A percentile compares a stretch with the other conserved stretches of the same genome.
Conservation (phyloP, 2,888 invertebrate genomes). For the Anticlea derivata region DNA sequence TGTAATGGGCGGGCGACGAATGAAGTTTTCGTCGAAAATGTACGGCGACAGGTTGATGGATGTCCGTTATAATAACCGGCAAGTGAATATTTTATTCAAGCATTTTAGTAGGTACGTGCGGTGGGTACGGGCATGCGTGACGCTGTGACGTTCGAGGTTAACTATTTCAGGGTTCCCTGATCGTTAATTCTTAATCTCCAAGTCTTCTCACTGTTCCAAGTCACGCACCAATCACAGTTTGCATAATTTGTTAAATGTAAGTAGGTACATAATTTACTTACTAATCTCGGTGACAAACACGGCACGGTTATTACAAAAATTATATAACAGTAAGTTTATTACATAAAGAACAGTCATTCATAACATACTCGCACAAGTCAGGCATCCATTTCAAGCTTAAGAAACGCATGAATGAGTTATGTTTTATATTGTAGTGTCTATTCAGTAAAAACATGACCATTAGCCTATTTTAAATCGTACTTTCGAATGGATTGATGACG, state of each 20-base stretch:
- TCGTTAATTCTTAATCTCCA: constrained; percentile 68
- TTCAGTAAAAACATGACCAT: constrained; percentile 65
- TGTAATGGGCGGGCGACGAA: constrained; percentile 56
- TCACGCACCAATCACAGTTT: constrained; percentile 62
- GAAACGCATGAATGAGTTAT: constrained; percentile 44
- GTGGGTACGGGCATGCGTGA: constrained; percentile 62
- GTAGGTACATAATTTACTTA: constrained; percentile 28
- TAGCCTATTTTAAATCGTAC: constrained; percentile 77
- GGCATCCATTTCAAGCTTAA: constrained; percentile 30
- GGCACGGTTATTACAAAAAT: not conserved
- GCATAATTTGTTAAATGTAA: constrained; percentile 42
- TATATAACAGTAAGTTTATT: no score
- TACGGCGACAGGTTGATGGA: constrained; percentile 72
- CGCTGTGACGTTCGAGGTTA: constrained; percentile 64
- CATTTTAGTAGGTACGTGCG: constrained; percentile 48
- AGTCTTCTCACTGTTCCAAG: constrained; percentile 58
- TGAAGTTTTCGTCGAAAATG: constrained; percentile 72
- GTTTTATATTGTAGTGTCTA: constrained; percentile 54
- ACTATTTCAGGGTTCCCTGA: constrained; percentile 68
- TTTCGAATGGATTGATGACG: constrained; percentile 70
- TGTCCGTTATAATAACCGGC: constrained; percentile 69
- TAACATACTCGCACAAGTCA: no score
- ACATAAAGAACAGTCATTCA: no score
- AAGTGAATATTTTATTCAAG: constrained; percentile 74
- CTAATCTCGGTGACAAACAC: not conserved